A percentile compares a stretch with the other conserved stretches of the same genome.
These are phyloP conservation scores for Cheilosia vulpina DNA, from an alignment of 2,888 invertebrate genomes.

Conservation along the genomic window DNA sequence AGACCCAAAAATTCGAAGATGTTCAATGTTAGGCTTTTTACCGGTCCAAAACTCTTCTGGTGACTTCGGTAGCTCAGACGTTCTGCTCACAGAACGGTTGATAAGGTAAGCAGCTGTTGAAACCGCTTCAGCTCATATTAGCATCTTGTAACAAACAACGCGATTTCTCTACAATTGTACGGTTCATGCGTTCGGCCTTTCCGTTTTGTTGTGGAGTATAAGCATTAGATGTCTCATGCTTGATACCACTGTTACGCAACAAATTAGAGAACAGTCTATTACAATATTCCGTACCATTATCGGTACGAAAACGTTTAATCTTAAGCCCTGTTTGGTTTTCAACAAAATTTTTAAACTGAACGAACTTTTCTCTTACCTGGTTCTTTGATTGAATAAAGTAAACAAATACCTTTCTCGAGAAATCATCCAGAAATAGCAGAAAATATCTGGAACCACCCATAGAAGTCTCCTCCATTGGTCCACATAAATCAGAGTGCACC, in stretches of 20 bases:
- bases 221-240: constrained; percentile 13
- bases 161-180: constrained; percentile 64
- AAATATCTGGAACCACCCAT: too few relatives aligned
- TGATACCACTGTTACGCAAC: background rate
- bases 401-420: background rate
- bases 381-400: background rate
- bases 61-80: too few relatives aligned
- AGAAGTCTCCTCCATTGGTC: too few relatives aligned
- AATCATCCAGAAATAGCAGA: constrained; percentile 18
- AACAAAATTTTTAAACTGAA: constrained; percentile 9
- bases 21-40: background rate
- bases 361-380: constrained; percentile 8
- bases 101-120: background rate
- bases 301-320: constrained; percentile 23
- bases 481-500: too few relatives aligned
- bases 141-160: background rate
- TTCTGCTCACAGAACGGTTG: too few relatives aligned
- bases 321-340: constrained; percentile 24
- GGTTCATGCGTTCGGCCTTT: constrained; percentile 71
- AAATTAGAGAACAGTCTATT: background rate
- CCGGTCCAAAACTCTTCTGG: constrained; percentile 15
- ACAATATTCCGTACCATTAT: constrained; percentile 37
- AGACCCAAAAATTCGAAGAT: too few relatives aligned
- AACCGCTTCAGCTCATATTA: background rate
- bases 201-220: constrained; percentile 76